Evolutionary conservation across 2,888 invertebrate species (phyloP).

Genomic region (Cosmorhoe ocellata): DNA sequence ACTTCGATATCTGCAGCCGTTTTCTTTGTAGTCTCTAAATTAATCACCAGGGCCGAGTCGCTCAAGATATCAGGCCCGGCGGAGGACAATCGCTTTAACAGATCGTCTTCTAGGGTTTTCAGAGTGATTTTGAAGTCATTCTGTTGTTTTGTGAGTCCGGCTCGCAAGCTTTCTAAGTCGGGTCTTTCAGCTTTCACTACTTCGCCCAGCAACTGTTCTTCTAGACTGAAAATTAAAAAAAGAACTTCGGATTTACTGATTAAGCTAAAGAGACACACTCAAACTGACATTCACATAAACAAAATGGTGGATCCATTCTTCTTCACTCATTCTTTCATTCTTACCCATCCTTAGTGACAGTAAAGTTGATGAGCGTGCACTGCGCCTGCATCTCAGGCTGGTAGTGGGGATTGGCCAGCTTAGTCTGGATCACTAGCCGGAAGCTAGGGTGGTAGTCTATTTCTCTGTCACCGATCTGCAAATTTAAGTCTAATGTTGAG

Average conservation of each 20-base stretch:
- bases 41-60: constrained; percentile 94
- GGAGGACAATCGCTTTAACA: constrained; percentile 92
- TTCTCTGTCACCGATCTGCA: constrained; percentile 95
- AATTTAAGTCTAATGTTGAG: not conserved
- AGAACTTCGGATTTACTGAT: not conserved
- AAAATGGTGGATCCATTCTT: no score
- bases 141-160: constrained; percentile 94
- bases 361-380: constrained; percentile 97
- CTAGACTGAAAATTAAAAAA: constrained; percentile 77
- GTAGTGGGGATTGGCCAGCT: constrained; percentile 97
- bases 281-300: no score
- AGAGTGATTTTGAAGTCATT: constrained; percentile 97
- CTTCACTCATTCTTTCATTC: no score
- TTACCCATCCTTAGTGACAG: constrained; percentile 94
- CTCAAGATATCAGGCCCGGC: constrained; percentile 96
- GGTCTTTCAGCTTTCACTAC: constrained; percentile 97
- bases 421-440: constrained; percentile 93
- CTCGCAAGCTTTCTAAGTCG: constrained; percentile 92
- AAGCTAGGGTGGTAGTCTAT: constrained; percentile 93
- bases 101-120: constrained; percentile 95
- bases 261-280: no score
- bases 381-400: constrained; percentile 99
- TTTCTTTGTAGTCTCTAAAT: constrained; percentile 95
- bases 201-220: constrained; percentile 95
- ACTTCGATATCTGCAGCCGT: constrained; percentile 95